A percentile compares a stretch with the other conserved stretches of the same genome.
Conservation (phyloP, 2,113 vertebrate genomes). For the Ptychochromis oligacanthus region DNA sequence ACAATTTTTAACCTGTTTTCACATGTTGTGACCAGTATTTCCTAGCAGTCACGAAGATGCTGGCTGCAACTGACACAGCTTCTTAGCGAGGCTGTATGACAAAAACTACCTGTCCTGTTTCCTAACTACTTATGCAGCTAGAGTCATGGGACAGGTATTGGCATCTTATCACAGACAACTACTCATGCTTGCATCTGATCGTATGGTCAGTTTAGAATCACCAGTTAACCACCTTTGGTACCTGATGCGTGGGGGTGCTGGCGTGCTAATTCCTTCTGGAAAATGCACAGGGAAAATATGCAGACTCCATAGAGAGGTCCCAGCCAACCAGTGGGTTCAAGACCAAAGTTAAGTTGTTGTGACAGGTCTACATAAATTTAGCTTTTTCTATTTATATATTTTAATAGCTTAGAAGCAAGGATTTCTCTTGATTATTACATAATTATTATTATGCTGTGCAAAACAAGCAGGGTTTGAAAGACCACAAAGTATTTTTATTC, state of each 20-base stretch:
- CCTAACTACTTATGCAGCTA: too few relatives aligned
- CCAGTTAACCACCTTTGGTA: rapidly evolving
- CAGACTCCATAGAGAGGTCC: too few relatives aligned
- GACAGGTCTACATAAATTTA: neutral
- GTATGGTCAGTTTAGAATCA: neutral
- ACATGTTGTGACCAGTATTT: too few relatives aligned
- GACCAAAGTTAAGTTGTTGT: neutral
- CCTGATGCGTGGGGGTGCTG: neutral
- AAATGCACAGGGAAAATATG: too few relatives aligned
- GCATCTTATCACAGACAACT: neutral
- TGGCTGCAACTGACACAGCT: too few relatives aligned
- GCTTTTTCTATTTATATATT: neutral
- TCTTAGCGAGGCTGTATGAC: too few relatives aligned
- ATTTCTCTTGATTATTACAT: rapidly evolving
- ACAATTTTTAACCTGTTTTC: too few relatives aligned
- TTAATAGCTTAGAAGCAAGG: neutral
- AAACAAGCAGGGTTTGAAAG: neutral
- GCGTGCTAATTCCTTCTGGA: too few relatives aligned
- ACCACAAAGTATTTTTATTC: neutral
- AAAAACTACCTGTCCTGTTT: too few relatives aligned
- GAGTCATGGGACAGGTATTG: too few relatives aligned
- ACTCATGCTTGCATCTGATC: rapidly evolving
- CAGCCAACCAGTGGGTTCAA: too few relatives aligned
- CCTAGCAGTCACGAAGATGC: too few relatives aligned
- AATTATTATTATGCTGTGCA: neutral